phyloP scores from a whole-genome alignment of 2,797 vertebrate genomes.

The Erpetoichthys calabaricus region DNA sequence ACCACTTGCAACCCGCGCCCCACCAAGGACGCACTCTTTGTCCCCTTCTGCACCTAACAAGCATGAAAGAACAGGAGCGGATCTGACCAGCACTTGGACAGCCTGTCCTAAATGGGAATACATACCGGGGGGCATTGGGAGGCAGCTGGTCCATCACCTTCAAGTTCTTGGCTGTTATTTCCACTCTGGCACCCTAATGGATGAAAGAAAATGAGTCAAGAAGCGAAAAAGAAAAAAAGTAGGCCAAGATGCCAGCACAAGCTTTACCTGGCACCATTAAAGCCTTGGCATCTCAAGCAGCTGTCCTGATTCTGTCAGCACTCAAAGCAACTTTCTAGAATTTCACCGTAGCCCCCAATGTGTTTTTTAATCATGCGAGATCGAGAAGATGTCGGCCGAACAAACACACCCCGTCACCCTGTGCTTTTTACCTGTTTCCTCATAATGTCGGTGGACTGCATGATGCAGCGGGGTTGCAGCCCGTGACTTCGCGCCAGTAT shows the following conservation, averaged over 20 bases:
- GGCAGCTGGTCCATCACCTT: slow-evolving; percentile 96
- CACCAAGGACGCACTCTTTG: too few species aligned
- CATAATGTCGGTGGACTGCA: slow-evolving; percentile 97
- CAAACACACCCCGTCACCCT: too few species aligned
- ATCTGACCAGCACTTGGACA: neutral
- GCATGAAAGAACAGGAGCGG: neutral
- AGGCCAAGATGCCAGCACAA: neutral
- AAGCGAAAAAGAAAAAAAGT: too few species aligned
- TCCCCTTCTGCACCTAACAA: too few species aligned
- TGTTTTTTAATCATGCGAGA: too few species aligned
- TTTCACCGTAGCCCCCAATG: too few species aligned
- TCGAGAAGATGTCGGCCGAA: too few species aligned
- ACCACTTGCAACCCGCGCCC: too few species aligned
- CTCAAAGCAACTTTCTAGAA: too few species aligned
- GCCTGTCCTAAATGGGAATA: slow-evolving; percentile 1
- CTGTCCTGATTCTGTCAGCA: neutral
- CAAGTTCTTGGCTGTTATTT: slow-evolving; percentile 92
- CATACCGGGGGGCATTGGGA: slow-evolving; percentile 76
- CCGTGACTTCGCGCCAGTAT: slow-evolving; percentile 82
- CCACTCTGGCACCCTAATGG: slow-evolving; percentile 79
- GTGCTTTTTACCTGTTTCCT: slow-evolving; percentile 71
- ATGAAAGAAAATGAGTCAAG: too few species aligned
- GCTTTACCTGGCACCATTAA: neutral
- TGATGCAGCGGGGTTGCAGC: slow-evolving; percentile 83
- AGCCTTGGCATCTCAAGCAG: slow-evolving; percentile 1